A percentile compares a stretch with the other conserved stretches of the same genome.
Conservation (phyloP, 2,888 invertebrate species). For the Galerucella pusilla region DNA sequence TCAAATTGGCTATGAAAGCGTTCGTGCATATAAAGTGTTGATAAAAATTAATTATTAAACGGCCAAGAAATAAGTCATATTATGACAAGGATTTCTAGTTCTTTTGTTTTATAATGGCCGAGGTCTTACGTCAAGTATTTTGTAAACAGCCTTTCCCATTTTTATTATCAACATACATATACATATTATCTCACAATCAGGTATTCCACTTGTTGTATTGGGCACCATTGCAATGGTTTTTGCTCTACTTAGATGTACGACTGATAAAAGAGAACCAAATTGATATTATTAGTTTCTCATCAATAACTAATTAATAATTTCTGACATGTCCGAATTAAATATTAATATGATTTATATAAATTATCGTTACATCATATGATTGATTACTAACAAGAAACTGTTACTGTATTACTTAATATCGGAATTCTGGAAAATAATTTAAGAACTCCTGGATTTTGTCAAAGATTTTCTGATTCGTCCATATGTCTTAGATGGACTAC, state of each 20-base stretch:
- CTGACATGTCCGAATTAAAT: not conserved
- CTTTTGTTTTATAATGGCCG: not conserved
- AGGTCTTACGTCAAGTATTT: not conserved
- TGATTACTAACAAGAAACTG: no score
- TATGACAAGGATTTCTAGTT: not conserved
- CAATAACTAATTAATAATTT: constrained; percentile 23
- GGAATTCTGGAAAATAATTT: no score
- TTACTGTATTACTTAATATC: no score
- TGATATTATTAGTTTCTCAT: constrained; percentile 27
- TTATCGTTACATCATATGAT: not conserved
- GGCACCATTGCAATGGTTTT: constrained; percentile 1
- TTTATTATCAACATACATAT: not conserved
- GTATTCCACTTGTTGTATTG: not conserved
- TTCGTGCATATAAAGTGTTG: not conserved
- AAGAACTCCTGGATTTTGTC: no score
- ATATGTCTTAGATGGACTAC: no score
- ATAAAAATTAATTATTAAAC: not conserved
- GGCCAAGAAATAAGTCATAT: not conserved
- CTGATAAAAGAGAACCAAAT: constrained; percentile 12
- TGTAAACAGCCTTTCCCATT: not conserved
- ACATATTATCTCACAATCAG: not conserved
- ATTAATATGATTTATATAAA: not conserved
- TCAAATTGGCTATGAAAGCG: not conserved
- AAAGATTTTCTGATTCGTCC: no score
- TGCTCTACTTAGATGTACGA: constrained; percentile 14